Evolutionary conservation across 2,797 vertebrate genomes (phyloP).

Genomic region (Bovichtus diacanthus): DNA sequence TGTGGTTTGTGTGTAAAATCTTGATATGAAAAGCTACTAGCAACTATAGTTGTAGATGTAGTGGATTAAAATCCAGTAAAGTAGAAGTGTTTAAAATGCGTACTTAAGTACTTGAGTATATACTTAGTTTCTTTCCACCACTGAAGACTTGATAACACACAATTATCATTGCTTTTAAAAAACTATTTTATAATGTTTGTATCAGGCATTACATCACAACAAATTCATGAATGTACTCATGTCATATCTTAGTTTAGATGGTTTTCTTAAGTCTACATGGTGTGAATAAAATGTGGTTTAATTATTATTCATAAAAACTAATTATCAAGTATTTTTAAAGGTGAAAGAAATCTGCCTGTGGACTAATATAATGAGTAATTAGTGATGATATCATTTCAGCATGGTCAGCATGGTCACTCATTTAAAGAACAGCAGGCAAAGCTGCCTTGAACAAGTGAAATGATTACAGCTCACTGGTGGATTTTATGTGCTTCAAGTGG

Average conservation of each 20-base stretch:
- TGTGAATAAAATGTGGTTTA: constrained; percentile 6
- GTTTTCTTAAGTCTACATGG: neutral
- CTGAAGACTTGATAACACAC: neutral
- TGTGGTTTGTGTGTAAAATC: neutral
- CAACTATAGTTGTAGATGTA: neutral
- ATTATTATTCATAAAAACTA: neutral
- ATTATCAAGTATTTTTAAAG: constrained; percentile 2
- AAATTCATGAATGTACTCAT: neutral
- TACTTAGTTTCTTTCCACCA: neutral
- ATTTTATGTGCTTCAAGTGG: neutral
- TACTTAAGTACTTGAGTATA: neutral
- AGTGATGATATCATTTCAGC: constrained; percentile 3
- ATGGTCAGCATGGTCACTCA: neutral
- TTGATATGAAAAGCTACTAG: neutral
- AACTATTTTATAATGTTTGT: no score
- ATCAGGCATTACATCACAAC: neutral
- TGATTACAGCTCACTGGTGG: neutral
- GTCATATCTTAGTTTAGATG: neutral
- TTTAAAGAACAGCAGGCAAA: constrained; percentile 1
- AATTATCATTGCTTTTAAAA: neutral
- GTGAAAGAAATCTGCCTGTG: neutral
- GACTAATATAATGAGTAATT: constrained; percentile 1
- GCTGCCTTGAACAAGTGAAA: neutral
- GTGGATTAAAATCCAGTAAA: neutral
- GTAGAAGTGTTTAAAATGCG: neutral